phyloP scores from a whole-genome alignment of 2,113 vertebrate species.

The Halcyon malimbica region DNA sequence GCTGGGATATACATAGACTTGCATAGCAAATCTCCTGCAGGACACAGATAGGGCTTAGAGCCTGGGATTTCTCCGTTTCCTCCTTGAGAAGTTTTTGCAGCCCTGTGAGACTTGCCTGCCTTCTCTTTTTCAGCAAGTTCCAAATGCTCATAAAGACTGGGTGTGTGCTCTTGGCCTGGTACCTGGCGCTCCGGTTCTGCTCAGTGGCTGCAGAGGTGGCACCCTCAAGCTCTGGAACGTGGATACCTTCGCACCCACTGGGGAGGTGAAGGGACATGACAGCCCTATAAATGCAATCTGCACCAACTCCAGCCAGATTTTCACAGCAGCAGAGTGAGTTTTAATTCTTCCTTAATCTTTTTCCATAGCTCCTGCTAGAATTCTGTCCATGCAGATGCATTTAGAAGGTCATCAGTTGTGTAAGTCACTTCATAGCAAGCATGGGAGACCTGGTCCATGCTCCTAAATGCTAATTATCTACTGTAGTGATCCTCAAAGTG shows the following conservation, averaged over 20 bases:
- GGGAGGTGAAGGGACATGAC: conserved; percentile 90
- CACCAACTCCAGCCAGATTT: conserved; percentile 90
- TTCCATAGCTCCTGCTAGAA: not conserved
- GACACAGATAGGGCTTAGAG: not conserved
- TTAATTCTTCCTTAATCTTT: not conserved
- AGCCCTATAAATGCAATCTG: conserved; percentile 92
- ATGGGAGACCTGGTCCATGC: not conserved
- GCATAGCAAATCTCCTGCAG: not conserved
- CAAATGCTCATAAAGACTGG: conserved; percentile 89
- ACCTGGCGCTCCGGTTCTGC: conserved; percentile 80
- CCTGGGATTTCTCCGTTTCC: not conserved
- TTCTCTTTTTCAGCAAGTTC: conserved; percentile 83
- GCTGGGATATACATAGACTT: not conserved
- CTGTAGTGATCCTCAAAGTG: not conserved
- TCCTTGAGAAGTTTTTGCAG: not conserved
- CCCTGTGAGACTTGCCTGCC: not conserved
- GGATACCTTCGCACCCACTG: conserved; percentile 81
- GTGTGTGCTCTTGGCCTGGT: conserved; percentile 87
- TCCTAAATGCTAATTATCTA: not conserved
- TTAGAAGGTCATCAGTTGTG: not conserved
- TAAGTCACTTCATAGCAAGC: not conserved
- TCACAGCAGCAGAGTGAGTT: conserved; percentile 95
- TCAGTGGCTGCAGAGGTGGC: conserved; percentile 91
- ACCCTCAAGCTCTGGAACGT: conserved; percentile 91
- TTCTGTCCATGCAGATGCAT: not conserved